Evolutionary conservation across 2,797 vertebrate species (phyloP), one percentile per base, ranked within the genome.

Genomic region (Sebastes kiyomatsui): DNA sequence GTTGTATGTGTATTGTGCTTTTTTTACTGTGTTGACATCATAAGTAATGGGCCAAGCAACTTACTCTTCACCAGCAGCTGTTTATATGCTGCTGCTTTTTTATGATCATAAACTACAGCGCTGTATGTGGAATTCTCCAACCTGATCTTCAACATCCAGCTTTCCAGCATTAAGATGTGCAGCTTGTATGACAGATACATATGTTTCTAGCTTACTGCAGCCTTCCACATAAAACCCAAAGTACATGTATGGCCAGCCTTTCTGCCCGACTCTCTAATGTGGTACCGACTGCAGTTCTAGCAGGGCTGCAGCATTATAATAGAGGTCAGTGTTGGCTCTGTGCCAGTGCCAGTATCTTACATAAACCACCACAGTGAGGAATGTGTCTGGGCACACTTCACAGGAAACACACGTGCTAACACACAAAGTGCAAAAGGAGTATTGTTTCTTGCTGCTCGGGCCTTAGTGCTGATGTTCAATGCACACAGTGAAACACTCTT

Each of bases 381-480:
- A 92, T 89, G 84, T 85, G 80, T 89, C 81, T 82, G 77, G 77
- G 79, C 85, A 86, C 86, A 80, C 88, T 80, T 87, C 79, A 86
- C 85, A 86, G 88, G 79, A 88, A 92, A 67, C 69, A 55, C 30
- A 74, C 46, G 49, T 68, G 62, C 74, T 33, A 67, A 72, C 49
- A 71, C 68, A 77, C 61, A 70, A 32, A 58, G 64, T 72, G 54
- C 64, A 22, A 54, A 65, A 58, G 49, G 42, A 27, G 27, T 62
- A 9, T 66, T 66, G 25, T 67, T 74, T 62, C 58, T 55, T 20
- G 78, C 32, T 14, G 35, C 32, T 30, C 7, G 6, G 6, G 25
- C 30, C 38, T 42, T 20, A 6, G 35, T n/a, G 35, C 55, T 66
- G 30, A 64, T 79, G 64, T 86, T 72, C 33, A 13, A 22, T 52